phyloP scores from a whole-genome alignment of 2,797 vertebrate genomes.

The Pantherophis alleghaniensis region DNA sequence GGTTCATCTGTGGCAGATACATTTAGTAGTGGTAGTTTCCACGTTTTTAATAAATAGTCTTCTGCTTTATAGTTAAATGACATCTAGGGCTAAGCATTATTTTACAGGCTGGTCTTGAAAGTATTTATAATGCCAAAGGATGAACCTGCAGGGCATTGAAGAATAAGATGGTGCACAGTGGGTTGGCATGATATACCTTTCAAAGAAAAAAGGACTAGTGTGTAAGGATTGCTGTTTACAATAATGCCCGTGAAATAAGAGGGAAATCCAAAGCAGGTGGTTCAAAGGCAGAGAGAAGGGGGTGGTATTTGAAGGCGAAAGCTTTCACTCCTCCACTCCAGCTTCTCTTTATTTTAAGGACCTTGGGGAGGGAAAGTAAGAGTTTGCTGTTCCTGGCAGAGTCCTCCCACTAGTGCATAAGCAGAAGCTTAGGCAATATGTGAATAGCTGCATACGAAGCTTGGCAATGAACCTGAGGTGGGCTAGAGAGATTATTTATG shows the following conservation, averaged over 20 bases:
- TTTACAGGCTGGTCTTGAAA: constrained; percentile 36
- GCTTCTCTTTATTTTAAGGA: constrained; percentile 48
- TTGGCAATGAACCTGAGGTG: constrained; percentile 20
- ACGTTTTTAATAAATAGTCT: constrained; percentile 13
- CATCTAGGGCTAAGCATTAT: neutral
- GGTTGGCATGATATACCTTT: constrained; percentile 35
- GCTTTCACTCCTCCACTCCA: neutral
- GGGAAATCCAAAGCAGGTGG: constrained; percentile 45
- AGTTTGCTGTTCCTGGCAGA: constrained; percentile 54
- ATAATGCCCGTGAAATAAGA: constrained; percentile 27
- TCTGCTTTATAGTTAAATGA: neutral
- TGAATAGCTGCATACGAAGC: neutral
- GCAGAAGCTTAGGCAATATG: neutral
- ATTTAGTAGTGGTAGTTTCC: neutral
- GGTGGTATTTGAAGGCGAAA: constrained; percentile 44
- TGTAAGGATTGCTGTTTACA: constrained; percentile 1
- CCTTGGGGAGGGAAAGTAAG: constrained; percentile 32
- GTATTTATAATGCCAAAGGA: constrained; percentile 29
- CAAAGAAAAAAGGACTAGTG: constrained; percentile 40
- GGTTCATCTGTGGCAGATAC: constrained; percentile 24
- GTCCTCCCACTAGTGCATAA: constrained; percentile 49
- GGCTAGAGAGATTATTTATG: neutral
- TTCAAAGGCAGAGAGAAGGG: constrained; percentile 30
- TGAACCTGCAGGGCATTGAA: constrained; percentile 39
- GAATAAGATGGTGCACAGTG: constrained; percentile 32